Evolutionary conservation across 1,140 invertebrate species (phyloP).

Genomic region (Drosophila serrata): DNA sequence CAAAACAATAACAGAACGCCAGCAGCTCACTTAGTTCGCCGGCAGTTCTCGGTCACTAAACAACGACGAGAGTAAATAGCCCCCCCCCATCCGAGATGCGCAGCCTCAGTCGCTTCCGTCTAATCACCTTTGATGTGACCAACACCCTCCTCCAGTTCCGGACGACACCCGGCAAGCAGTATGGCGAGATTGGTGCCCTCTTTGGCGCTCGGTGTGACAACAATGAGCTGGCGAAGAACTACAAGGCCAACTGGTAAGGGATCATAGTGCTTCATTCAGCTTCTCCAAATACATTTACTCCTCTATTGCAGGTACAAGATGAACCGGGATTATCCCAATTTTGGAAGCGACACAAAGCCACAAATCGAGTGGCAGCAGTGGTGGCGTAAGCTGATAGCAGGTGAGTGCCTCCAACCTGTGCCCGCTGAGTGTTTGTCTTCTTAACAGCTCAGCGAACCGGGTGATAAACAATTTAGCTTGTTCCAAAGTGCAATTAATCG

Average conservation of each 20-base stretch:
- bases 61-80: slow-evolving; percentile 1
- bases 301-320: slow-evolving; percentile 85
- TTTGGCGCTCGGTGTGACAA: slow-evolving; percentile 89
- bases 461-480: slow-evolving; percentile 41
- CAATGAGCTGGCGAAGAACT: slow-evolving; percentile 87
- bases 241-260: slow-evolving; percentile 88
- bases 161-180: slow-evolving; percentile 90
- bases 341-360: slow-evolving; percentile 88
- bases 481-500: slow-evolving; percentile 33
- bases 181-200: slow-evolving; percentile 89
- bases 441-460: neutral
- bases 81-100: slow-evolving; percentile 64
- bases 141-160: slow-evolving; percentile 92
- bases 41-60: slow-evolving; percentile 39
- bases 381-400: slow-evolving; percentile 89
- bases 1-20: slow-evolving; percentile 54
- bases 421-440: slow-evolving; percentile 28
- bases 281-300: neutral
- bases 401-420: slow-evolving; percentile 36
- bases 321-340: slow-evolving; percentile 91
- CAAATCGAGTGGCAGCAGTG: slow-evolving; percentile 91
- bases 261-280: too few relatives aligned
- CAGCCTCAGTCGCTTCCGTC: slow-evolving; percentile 85
- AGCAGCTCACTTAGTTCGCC: slow-evolving; percentile 51
- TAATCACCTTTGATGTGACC: slow-evolving; percentile 95